phyloP scores from a whole-genome alignment of 2,113 vertebrate genomes.

The Perca fluviatilis region DNA sequence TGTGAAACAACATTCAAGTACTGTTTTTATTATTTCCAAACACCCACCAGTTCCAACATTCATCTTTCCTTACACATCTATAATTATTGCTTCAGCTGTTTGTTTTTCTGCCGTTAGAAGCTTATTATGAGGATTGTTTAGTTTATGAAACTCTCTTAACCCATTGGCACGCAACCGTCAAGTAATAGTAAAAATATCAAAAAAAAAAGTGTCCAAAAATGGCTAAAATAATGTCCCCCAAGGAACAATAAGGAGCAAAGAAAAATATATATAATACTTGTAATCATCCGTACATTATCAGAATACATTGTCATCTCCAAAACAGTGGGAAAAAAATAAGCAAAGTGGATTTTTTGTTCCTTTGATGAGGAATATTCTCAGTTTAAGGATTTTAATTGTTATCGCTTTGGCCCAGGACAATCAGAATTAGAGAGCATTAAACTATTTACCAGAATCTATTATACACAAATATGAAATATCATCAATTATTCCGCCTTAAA shows the following conservation, averaged over 20 bases:
- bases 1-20: slow-evolving; percentile 57
- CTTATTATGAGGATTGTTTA: slow-evolving; percentile 39
- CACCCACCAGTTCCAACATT: slow-evolving; percentile 53
- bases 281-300: slow-evolving; percentile 50
- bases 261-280: slow-evolving; percentile 65
- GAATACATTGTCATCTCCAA: slow-evolving; percentile 48
- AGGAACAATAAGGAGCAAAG: slow-evolving; percentile 50
- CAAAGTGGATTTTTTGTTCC: slow-evolving; percentile 58
- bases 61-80: slow-evolving; percentile 40
- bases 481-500: background rate
- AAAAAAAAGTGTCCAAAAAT: slow-evolving; percentile 31
- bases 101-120: slow-evolving; percentile 28
- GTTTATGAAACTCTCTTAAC: slow-evolving; percentile 28
- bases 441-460: background rate
- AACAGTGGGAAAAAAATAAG: slow-evolving; percentile 31
- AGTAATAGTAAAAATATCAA: slow-evolving; percentile 62
- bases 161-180: slow-evolving; percentile 55
- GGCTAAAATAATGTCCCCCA: slow-evolving; percentile 49
- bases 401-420: background rate
- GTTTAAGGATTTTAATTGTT: slow-evolving; percentile 17
- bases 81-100: slow-evolving; percentile 53
- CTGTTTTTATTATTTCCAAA: slow-evolving; percentile 69
- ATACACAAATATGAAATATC: background rate
- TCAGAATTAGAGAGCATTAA: background rate
- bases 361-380: background rate